phyloP scores from a whole-genome alignment of 92 coral and sea anemone genomes.

The Bergia puertoricense region DNA sequence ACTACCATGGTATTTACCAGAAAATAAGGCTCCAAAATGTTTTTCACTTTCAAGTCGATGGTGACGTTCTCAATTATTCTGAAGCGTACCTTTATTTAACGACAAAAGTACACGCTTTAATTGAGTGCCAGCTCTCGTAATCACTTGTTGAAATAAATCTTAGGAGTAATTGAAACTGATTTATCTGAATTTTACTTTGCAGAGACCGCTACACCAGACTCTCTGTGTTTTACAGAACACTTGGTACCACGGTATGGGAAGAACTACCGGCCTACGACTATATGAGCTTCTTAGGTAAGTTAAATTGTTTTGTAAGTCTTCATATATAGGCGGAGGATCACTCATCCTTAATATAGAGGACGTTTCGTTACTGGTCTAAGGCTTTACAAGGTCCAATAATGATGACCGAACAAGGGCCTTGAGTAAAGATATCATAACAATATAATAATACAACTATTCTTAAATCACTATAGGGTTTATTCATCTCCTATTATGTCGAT shows the following conservation, averaged over 20 bases:
- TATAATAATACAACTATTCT: no score
- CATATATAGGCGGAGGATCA: no score
- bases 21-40: no score
- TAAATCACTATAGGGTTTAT: no score
- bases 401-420: no score
- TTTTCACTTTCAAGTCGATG: no score
- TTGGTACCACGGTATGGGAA: not conserved
- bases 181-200: not conserved
- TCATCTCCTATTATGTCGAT: no score
- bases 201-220: constrained; percentile 3
- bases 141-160: not conserved
- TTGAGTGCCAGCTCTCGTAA: not conserved
- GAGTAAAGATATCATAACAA: no score
- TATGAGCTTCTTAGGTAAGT: not conserved
- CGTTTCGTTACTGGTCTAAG: no score
- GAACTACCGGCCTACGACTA: not conserved
- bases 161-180: not conserved
- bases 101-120: not conserved
- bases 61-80: not conserved
- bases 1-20: no score
- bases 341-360: no score
- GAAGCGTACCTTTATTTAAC: not conserved
- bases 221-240: constrained; percentile 4
- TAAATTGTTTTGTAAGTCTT: not conserved
- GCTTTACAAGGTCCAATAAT: no score